Evolutionary conservation across 2,888 invertebrate genomes (phyloP).

Genomic region (Leptopilina syphax): DNA sequence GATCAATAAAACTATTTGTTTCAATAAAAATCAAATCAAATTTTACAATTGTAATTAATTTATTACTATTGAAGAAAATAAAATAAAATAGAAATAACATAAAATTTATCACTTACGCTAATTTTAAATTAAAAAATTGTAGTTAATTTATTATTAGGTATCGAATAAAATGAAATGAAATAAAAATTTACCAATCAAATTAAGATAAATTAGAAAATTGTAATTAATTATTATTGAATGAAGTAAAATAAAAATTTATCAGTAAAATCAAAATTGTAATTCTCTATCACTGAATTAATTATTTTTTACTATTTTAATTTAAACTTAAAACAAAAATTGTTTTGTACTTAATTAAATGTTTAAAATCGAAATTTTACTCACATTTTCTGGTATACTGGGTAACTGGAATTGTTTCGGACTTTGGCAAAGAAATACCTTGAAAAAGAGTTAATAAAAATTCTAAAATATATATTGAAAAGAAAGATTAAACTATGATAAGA

Average conservation of each 20-base stretch:
- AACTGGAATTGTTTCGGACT: slow-evolving; percentile 89
- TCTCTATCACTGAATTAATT: too few relatives aligned
- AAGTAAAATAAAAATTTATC: too few relatives aligned
- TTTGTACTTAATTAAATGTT: too few relatives aligned
- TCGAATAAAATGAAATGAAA: background rate
- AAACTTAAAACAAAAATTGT: too few relatives aligned
- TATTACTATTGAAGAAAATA: slow-evolving; percentile 22
- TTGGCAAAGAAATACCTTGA: slow-evolving; percentile 87
- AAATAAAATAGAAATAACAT: background rate
- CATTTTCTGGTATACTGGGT: slow-evolving; percentile 97
- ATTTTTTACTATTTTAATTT: too few relatives aligned
- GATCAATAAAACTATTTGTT: too few relatives aligned
- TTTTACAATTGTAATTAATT: background rate
- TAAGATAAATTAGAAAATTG: too few relatives aligned
- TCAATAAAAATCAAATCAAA: background rate
- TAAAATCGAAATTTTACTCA: slow-evolving; percentile 79
- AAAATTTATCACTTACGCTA: too few relatives aligned
- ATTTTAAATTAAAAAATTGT: too few relatives aligned
- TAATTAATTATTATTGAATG: too few relatives aligned
- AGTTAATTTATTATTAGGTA: too few relatives aligned
- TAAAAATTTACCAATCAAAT: background rate
- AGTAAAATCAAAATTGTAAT: too few relatives aligned
- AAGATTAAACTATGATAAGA: background rate
- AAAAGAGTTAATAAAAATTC: slow-evolving; percentile 60
- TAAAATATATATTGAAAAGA: background rate